A percentile compares a stretch with the other conserved stretches of the same genome.
Conservation (phyloP, 1,140 invertebrate species). For the Diachasma alloeum region DNA sequence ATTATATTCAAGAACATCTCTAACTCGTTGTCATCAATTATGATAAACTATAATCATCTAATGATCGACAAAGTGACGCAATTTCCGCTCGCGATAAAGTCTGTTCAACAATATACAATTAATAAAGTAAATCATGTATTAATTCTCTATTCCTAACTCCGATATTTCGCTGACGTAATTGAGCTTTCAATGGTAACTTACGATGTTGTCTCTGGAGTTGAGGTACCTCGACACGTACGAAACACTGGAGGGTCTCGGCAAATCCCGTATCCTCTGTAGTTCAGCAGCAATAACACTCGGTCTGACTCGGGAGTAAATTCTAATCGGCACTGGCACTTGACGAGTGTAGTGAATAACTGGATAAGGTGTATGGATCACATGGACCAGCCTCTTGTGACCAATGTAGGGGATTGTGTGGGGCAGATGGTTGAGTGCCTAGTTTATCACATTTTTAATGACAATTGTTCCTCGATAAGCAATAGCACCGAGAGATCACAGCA, state of each 20-base stretch:
- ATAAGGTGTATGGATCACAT: conserved; percentile 55
- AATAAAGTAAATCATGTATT: too few relatives aligned
- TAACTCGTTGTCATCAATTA: not conserved
- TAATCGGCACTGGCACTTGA: conserved; percentile 53
- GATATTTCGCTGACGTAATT: not conserved
- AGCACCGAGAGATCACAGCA: not conserved
- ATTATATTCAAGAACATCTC: not conserved
- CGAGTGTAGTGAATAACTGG: conserved; percentile 51
- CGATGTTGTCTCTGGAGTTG: conserved; percentile 76
- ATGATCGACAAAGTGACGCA: not conserved
- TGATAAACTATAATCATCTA: not conserved
- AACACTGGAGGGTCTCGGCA: conserved; percentile 68
- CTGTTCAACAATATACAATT: not conserved
- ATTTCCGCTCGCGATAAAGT: not conserved
- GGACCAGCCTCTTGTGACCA: conserved; percentile 73
- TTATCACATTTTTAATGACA: not conserved
- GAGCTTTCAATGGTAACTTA: conserved; percentile 58
- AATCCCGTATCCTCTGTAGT: conserved; percentile 75
- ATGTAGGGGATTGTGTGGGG: conserved; percentile 67
- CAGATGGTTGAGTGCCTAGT: conserved; percentile 48
- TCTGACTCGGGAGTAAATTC: conserved; percentile 70
- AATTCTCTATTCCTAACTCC: too few relatives aligned
- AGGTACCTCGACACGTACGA: conserved; percentile 78
- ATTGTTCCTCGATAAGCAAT: not conserved
- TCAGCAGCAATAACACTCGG: conserved; percentile 76